Evolutionary conservation across 2,888 invertebrate genomes (phyloP), one percentile per base, ranked within the genome.

Genomic region (Campopleginae sp.): DNA sequence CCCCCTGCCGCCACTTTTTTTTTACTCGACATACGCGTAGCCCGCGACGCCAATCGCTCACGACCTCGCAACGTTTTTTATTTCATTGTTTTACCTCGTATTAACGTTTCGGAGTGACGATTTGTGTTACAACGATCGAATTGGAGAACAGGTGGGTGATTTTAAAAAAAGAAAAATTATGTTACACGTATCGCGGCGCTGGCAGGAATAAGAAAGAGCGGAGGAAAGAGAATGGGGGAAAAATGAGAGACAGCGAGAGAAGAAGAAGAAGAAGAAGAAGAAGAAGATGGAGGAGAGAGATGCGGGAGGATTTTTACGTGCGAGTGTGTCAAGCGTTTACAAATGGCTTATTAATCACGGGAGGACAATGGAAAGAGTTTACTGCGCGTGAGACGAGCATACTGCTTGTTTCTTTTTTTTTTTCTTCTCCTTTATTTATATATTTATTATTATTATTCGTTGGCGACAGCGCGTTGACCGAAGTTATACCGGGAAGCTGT

Each of bases 311-410:
- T 76, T 85, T 86, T 87, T 81, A 86, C 86, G 86, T 72, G 51
- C 81, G 83, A 84, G 84, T 82, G 63, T 80, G 86, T 80, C 83
- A 81, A 77, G 66, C 84, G 86, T 81, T 87, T 86, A 88, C 88
- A 85, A 89, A 91, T 90, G 89, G 89, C 90, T 91, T 91, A 92
- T 92, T 91, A 92, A 91, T 92, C 92, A 92, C 90, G 84, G 44
- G 77, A 79, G 85, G 83, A 87, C 87, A 87, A 87, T 86, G 80
- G 88, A 79, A 77, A 17, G 71, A 78, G 76, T 42, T 82, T 84
- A 76, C 71, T 46, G 78, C 82, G 51, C 78, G 23, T 46, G 58
- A 65, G 76, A 66, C 42, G 75, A 61, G 44, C 17, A 27, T 42
- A n/a, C n/a, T 42, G 17, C 14, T 14, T 42, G 19, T 75, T 44